Percentiles rank a stretch among this genome's conserved stretches.
Conservation (phyloP, 2,888 invertebrate species). For the Hydraecia micacea region DNA sequence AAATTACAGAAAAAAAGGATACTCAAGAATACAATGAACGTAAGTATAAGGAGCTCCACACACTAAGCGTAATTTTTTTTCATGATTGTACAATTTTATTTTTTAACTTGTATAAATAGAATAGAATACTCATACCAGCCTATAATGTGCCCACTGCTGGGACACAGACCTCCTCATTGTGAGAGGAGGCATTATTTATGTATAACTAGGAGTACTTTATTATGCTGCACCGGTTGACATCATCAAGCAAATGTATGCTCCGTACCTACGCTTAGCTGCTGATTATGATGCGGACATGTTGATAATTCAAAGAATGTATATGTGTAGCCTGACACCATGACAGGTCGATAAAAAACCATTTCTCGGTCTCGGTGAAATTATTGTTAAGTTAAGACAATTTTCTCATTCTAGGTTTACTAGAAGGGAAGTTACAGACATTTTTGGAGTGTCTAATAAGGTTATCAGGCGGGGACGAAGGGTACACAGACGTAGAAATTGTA, state of each 20-base stretch:
- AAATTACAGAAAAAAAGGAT: constrained; percentile 11
- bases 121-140: no score
- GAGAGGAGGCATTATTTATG: no score
- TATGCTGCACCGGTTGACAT: no score
- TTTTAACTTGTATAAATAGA: no score
- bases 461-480: constrained; percentile 54
- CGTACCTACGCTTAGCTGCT: not conserved
- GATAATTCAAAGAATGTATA: not conserved
- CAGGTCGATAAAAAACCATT: not conserved
- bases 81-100: not conserved
- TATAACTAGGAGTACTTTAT: no score
- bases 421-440: constrained; percentile 10
- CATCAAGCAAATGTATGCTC: not conserved
- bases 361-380: not conserved
- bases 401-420: constrained; percentile 12
- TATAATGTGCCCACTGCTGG: no score
- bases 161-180: no score
- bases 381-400: not conserved
- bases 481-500: constrained; percentile 64
- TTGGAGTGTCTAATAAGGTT: constrained; percentile 40
- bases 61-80: not conserved
- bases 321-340: not conserved
- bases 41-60: not conserved
- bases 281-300: not conserved
- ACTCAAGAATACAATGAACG: not conserved